Evolutionary conservation across 2,113 vertebrate species (phyloP).

Genomic region (Prietella phreatophila): DNA sequence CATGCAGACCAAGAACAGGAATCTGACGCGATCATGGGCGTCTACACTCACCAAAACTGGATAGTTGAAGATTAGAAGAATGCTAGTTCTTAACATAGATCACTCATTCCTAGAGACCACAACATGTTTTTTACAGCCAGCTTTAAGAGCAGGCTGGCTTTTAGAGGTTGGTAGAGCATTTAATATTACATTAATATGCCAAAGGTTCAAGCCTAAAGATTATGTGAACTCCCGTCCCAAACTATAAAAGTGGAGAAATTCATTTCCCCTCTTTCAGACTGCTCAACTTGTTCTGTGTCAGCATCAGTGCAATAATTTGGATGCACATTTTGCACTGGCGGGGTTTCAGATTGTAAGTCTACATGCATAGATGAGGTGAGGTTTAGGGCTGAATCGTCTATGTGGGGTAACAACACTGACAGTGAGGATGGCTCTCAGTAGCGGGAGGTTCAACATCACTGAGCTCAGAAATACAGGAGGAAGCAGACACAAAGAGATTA

Average conservation of each 20-base stretch:
- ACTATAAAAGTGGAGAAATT: background rate
- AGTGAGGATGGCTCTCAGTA: background rate
- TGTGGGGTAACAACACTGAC: background rate
- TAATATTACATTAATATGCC: background rate
- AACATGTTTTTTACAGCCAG: background rate
- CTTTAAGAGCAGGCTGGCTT: too few species aligned
- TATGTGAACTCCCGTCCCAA: background rate
- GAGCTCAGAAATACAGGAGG: background rate
- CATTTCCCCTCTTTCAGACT: background rate
- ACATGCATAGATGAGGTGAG: constrained; percentile 5
- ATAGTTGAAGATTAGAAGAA: too few species aligned
- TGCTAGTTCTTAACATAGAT: background rate
- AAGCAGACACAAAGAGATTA: constrained; percentile 13
- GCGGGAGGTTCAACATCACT: background rate
- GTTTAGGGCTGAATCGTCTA: background rate
- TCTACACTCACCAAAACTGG: too few species aligned
- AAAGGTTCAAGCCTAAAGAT: constrained; percentile 11
- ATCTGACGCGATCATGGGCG: too few species aligned
- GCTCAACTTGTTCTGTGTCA: constrained; percentile 10
- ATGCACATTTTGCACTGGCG: constrained; percentile 19
- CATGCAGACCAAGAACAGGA: too few species aligned
- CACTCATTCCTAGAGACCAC: background rate
- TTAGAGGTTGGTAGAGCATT: background rate
- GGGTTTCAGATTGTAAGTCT: constrained; percentile 12
- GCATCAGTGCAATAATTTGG: constrained; percentile 16